phyloP scores from a whole-genome alignment of 92 coral and sea anemone genomes.

The Epizoanthus ramosus region DNA sequence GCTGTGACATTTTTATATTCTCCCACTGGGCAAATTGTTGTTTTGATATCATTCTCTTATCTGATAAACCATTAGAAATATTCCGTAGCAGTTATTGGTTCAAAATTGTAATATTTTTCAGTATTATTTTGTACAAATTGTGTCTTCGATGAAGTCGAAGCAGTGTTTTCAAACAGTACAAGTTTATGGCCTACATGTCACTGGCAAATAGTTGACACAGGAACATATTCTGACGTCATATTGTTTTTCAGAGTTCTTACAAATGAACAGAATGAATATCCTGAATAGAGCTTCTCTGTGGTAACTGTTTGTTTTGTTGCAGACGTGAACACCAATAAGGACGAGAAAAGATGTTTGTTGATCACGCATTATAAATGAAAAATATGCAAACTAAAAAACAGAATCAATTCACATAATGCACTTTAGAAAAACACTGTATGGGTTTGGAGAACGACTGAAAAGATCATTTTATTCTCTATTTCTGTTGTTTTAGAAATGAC shows the following conservation, averaged over 20 bases:
- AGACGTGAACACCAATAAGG: too few species aligned
- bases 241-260: not conserved
- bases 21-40: slow-evolving; percentile 2
- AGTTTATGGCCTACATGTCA: not conserved
- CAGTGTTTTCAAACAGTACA: not conserved
- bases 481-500: not conserved
- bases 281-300: not conserved
- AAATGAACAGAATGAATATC: not conserved
- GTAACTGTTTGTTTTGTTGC: not conserved
- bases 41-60: not conserved
- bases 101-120: not conserved
- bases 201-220: not conserved
- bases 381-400: too few species aligned
- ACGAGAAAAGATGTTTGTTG: too few species aligned
- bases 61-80: too few species aligned
- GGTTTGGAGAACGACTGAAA: not conserved
- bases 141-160: not conserved
- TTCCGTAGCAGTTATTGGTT: not conserved
- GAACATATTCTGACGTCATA: not conserved
- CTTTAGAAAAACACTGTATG: not conserved
- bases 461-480: not conserved
- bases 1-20: not conserved
- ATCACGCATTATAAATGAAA: too few species aligned
- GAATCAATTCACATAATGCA: too few species aligned
- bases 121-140: not conserved